Evolutionary conservation across 1,140 invertebrate species (phyloP).

Genomic region (Scaptomyza pallida): DNA sequence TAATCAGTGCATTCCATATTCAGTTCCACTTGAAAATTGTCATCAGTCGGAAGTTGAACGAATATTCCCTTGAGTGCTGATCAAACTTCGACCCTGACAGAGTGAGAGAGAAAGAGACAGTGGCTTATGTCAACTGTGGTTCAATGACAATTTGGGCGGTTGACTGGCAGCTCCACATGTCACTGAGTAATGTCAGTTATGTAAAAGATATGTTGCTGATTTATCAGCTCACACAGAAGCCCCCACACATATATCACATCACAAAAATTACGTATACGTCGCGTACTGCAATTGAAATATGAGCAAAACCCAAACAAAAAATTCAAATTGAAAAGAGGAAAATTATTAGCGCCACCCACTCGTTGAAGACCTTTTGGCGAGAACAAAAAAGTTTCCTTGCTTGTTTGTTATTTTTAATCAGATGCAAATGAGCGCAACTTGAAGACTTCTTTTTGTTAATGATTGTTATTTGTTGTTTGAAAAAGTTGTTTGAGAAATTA

Average conservation of each 20-base stretch:
- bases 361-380: background rate
- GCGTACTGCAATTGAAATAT: slow-evolving; percentile 57
- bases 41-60: slow-evolving; percentile 11
- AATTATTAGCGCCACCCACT: slow-evolving; percentile 41
- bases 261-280: slow-evolving; percentile 41
- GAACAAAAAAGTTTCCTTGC: slow-evolving; percentile 25
- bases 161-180: slow-evolving; percentile 40
- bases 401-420: slow-evolving; percentile 61
- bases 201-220: slow-evolving; percentile 56
- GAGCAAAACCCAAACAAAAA: too few species aligned
- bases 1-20: background rate
- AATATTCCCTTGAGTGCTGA: slow-evolving; percentile 25
- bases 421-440: slow-evolving; percentile 61
- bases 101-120: background rate
- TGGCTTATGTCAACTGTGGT: slow-evolving; percentile 41
- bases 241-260: background rate
- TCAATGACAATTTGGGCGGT: slow-evolving; percentile 37
- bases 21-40: slow-evolving; percentile 14
- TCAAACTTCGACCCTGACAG: slow-evolving; percentile 16
- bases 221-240: slow-evolving; percentile 40
- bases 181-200: slow-evolving; percentile 67
- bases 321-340: slow-evolving; percentile 52
- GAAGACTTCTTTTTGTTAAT: slow-evolving; percentile 45
- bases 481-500: slow-evolving; percentile 45
- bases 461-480: slow-evolving; percentile 43